These are phyloP conservation scores for Sogatella furcifera DNA, from an alignment of 1,140 invertebrate species.

Conservation along the genomic window DNA sequence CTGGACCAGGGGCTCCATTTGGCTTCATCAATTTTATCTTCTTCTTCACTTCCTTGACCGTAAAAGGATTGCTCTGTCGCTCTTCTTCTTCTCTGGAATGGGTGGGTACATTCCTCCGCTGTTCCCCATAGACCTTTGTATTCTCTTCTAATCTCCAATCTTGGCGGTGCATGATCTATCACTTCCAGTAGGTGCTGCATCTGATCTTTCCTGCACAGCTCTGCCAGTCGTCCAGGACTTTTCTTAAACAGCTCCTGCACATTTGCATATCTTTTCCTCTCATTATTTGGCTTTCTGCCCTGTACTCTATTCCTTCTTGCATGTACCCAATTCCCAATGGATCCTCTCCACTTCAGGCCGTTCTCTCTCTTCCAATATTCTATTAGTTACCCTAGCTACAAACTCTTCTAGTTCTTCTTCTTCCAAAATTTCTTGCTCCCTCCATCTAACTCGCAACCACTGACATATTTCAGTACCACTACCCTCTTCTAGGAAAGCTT, in stretches of 20 bases:
- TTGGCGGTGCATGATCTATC: background rate
- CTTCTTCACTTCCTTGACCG: background rate
- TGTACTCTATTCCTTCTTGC: background rate
- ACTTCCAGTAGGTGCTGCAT: background rate
- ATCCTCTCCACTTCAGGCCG: too few relatives aligned
- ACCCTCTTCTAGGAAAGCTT: too few relatives aligned
- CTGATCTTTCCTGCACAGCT: background rate
- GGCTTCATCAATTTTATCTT: background rate
- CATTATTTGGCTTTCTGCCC: background rate
- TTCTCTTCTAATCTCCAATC: background rate
- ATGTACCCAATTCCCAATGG: too few relatives aligned
- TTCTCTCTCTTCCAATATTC: too few relatives aligned
- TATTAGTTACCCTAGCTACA: too few relatives aligned
- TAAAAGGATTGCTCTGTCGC: background rate
- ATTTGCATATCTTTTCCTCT: background rate
- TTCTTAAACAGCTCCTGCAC: background rate
- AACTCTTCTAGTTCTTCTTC: too few relatives aligned
- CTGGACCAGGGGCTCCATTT: conserved; percentile 5
- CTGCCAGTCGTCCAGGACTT: background rate
- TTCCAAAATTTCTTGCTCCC: too few relatives aligned
- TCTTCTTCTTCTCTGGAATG: too few relatives aligned
- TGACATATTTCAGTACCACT: too few relatives aligned
- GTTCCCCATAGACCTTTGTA: background rate
- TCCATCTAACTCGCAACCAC: too few relatives aligned
- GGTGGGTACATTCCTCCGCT: background rate